These are phyloP conservation scores for Misgurnus mizolepis DNA, from an alignment of 2,113 vertebrate species.

Conservation along the genomic window DNA sequence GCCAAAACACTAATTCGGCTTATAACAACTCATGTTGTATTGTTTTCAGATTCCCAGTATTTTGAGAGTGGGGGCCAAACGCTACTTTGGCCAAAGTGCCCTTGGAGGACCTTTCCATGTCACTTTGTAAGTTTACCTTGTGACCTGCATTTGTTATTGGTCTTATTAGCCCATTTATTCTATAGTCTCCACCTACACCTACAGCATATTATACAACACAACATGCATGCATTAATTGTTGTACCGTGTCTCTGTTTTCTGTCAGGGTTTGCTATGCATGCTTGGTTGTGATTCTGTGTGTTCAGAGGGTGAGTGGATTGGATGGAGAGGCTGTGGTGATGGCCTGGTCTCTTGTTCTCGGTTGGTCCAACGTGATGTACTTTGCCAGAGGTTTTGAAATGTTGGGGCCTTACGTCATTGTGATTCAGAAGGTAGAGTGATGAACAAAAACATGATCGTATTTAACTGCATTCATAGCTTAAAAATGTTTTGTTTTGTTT, in stretches of 20 bases:
- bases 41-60: constrained; percentile 87
- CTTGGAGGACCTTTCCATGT: constrained; percentile 93
- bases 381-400: constrained; percentile 95
- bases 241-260: neutral
- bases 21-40: neutral
- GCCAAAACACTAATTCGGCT: neutral
- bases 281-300: constrained; percentile 86
- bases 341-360: constrained; percentile 88
- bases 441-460: neutral
- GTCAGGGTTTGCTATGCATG: constrained; percentile 85
- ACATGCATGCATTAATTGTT: neutral
- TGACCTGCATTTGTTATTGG: neutral
- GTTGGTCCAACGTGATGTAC: constrained; percentile 96
- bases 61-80: constrained; percentile 85
- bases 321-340: constrained; percentile 84
- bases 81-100: constrained; percentile 93
- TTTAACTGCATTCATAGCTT: neutral
- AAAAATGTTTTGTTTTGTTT: constrained; percentile 45
- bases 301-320: constrained; percentile 82
- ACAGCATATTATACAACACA: neutral
- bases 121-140: constrained; percentile 81
- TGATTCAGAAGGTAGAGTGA: constrained; percentile 91
- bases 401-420: constrained; percentile 95
- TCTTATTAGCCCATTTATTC: neutral
- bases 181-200: no score